These are phyloP conservation scores for Ceratina australensis DNA, from an alignment of 1,140 invertebrate genomes.

Conservation along the genomic window DNA sequence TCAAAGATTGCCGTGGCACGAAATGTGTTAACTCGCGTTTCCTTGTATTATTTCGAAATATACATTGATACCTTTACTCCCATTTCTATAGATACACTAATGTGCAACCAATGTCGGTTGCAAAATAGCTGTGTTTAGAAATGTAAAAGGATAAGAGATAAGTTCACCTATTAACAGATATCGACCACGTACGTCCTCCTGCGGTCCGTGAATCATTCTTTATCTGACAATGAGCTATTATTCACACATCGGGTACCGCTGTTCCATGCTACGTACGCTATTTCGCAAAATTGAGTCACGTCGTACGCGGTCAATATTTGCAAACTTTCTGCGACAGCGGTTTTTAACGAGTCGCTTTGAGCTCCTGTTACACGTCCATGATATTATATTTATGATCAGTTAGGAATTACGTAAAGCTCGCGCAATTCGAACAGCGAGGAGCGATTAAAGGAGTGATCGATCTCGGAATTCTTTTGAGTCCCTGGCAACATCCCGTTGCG, in stretches of 20 bases:
- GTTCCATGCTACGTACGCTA: neutral
- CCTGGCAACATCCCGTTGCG: conserved; percentile 8
- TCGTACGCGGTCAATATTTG: neutral
- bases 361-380: neutral
- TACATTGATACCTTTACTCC: too few relatives aligned
- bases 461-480: neutral
- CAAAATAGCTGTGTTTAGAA: too few relatives aligned
- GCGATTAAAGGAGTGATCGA: conserved; percentile 16
- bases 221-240: neutral
- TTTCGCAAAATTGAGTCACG: neutral
- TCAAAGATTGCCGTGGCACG: too few relatives aligned
- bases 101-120: too few relatives aligned
- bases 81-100: too few relatives aligned
- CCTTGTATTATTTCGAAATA: too few relatives aligned
- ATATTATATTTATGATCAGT: neutral
- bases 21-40: too few relatives aligned
- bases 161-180: too few relatives aligned
- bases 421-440: too few relatives aligned
- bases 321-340: neutral
- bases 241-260: neutral
- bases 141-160: too few relatives aligned
- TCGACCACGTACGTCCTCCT: too few relatives aligned
- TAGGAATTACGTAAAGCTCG: neutral
- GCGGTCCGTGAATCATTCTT: neutral
- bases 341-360: neutral